Base-by-base conservation (phyloP, 2,888 invertebrate species). In the Drosophila hamatofila region DNA sequence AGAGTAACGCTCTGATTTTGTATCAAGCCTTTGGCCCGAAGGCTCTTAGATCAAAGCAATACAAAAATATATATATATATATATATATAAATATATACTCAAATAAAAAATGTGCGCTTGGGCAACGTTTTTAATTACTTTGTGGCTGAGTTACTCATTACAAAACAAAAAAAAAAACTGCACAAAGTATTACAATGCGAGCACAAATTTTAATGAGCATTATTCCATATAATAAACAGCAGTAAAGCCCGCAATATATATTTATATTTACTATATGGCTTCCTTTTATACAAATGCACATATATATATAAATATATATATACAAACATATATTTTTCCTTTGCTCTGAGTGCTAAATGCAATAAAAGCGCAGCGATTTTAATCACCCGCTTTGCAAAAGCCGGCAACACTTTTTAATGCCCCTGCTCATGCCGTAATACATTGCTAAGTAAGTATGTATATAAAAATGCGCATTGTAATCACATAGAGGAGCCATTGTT, bases 71-170 rank as follows among this genome's bases (percentile, higher is more conserved):
- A 35, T 35, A 14, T 35, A 6, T 33, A 11, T 33, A 33, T 33
- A 23, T 14, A 33, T 35, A 23, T n/a, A n/a, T n/a, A 54, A 23
- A 54, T 54, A 54, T n/a, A 58, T 37, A 48, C 18, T 35, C 6
- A 63, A 56, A 52, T 52, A 65, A 63, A 83, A 78, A 78, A 46
- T 46, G 14, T 52, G 65, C 64, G 61, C 49, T 68, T 52, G 65
- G 72, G 72, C 78, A 83, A 67, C 78, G 57, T 75, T 85, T 86
- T 89, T 86, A 86, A 86, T 86, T 86, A 86, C 87, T 88, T 78
- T 83, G 87, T 75, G 72, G 81, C 75, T 60, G 63, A 55, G 68
- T 59, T 59, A 63, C 48, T 18, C 48, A 30, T 48, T 48, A 65
- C 78, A 80, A 75, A 75, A 67, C 65, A 59, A 61, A 48, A n/a